phyloP scores from a whole-genome alignment of 2,113 vertebrate genomes.

The Carlito syrichta region DNA sequence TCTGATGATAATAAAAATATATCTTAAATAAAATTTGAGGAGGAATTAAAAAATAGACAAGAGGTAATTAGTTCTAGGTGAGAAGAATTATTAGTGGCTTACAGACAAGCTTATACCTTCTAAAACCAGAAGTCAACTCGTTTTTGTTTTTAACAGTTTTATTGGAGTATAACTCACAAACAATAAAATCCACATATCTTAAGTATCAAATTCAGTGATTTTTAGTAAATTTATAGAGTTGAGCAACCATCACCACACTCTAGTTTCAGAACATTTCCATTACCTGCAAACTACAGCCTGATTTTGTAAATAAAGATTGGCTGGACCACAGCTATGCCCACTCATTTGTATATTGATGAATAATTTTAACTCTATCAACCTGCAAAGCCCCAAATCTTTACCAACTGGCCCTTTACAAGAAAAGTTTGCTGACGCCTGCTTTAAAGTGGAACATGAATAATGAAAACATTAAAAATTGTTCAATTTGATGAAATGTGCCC shows the following conservation, averaged over 20 bases:
- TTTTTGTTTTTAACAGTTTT: slow-evolving; percentile 25
- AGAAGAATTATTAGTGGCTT: background rate
- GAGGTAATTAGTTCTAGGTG: background rate
- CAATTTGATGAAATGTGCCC: background rate
- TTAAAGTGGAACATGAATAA: background rate
- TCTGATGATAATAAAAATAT: background rate
- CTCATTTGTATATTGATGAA: background rate
- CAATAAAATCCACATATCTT: background rate
- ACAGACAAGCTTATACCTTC: background rate
- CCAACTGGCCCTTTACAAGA: background rate
- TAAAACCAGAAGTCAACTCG: background rate
- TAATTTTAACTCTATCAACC: too few relatives aligned
- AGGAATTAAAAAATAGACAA: background rate
- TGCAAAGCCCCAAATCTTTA: background rate
- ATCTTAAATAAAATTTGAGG: slow-evolving; percentile 9
- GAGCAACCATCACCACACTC: background rate
- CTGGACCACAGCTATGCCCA: background rate
- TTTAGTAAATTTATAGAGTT: slow-evolving; percentile 8
- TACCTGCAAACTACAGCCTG: background rate
- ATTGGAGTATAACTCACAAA: background rate
- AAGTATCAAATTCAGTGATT: background rate
- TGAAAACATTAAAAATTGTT: background rate
- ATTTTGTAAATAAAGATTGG: background rate
- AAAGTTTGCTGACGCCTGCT: background rate
- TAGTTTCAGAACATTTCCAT: background rate